Evolutionary conservation across 2,888 invertebrate genomes (phyloP), one percentile per base, ranked within the genome.

Genomic region (Catocala nupta): DNA sequence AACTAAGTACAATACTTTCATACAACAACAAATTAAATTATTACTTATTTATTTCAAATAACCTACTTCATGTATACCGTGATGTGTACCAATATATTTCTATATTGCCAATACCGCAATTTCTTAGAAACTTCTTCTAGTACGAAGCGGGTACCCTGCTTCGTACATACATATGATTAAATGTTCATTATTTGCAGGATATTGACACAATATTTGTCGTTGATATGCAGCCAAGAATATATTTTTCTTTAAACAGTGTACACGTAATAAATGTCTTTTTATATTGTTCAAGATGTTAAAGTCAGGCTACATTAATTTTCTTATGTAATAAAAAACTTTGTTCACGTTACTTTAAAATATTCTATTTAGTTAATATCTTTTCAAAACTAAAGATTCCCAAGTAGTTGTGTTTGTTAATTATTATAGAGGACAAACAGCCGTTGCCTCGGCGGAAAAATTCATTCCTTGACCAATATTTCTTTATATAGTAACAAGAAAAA

Each of bases 401-500:
- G 33, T 57, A 64, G 47, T 64, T 65, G 53, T 55, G 54, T 45
- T 63, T 43, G 52, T 11, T 59, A 65, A 76, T 70, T 56, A 64
- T 68, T 56, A 53, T 53, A 66, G 59, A 55, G 63, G 59, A 64
- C 56, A 61, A 59, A 47, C 64, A 72, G 47, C 42, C 43, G 51
- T 65, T 66, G 61, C 55, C 55, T 60, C 61, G 66, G 63, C 60
- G 54, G 70, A 74, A 78, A 71, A 65, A 61, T 71, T 68, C 65
- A 85, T 83, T 87, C 84, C 90, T 87, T 90, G 89, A 88, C 89
- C 88, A 89, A 89, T 88, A 85, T 87, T 84, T 90, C 89, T 92
- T 86, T 88, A 88, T 89, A 89, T 88, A 91, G 90, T 83, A 80
- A 81, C 85, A 86, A 87, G 89, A 92, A 83, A 89, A 89, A 91